Base-by-base conservation (phyloP, 2,113 vertebrate genomes). In the Pitta sordida region DNA sequence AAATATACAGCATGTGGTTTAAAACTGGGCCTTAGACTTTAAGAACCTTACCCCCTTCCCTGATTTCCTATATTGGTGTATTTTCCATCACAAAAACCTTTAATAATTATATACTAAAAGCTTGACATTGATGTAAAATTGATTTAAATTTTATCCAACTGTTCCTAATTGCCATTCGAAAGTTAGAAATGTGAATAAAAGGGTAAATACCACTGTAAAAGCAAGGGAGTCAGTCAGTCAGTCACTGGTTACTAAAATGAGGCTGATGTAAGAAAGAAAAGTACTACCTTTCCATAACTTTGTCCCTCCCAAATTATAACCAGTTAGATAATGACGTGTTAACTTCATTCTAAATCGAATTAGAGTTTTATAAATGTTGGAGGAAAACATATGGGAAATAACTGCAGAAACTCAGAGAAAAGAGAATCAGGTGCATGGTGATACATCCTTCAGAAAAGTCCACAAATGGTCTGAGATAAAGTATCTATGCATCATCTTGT, bases 1-100 rank as follows among this genome's bases (percentile, higher is more conserved):
- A 81, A 79, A 65, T 69, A 46, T 2, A 39, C 16, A n/a, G 20
- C 16, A 10, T 46, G 21, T 29, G 7, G 39, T 63, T 86, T 89
- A 49, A 77, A 67, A 34, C 27, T 37, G 13, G 34, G 26, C 13
- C 55, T 74, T 85, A 55, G 34, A 85, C 9, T 77, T 89, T 60
- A 63, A 63, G 37, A 73, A 49, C 53, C 48, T 82, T 64, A 17
- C 3, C 2, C 3, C 7, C 15, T 58, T 58, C 18, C 37, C 29
- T 77, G 5, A 19, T 58, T 86, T 90, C 34, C 34, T 34, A 51
- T 44, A 56, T 32, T 9, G 73, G 15, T 0, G 0, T 46, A 22
- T 51, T 69, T 11, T 80, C 26, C 64, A 46, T 20, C 3, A 30
- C 26, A 65, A 75, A n/a, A 8, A 60, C 17, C 10, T 22, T 62